Base-by-base conservation (phyloP, 2,113 vertebrate genomes). In the Gallinago paraguaiae region DNA sequence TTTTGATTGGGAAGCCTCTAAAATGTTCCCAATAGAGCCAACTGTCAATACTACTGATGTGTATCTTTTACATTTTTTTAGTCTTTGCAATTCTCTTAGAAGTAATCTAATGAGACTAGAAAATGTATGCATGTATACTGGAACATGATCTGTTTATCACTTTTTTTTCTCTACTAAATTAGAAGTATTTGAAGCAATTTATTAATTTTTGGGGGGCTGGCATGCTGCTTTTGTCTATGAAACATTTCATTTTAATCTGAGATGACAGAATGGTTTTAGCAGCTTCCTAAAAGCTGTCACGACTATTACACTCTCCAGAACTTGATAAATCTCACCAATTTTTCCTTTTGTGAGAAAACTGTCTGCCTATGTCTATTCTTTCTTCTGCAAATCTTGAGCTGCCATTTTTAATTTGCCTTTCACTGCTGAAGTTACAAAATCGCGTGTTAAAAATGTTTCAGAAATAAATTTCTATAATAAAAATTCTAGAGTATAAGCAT, bases 241-340 rank as follows among this genome's bases (percentile, higher is more conserved):
- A 93, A 88, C 17, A 74, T 54, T 80, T 69, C 2, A 45, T 86
- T 93, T 88, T 63, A 69, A 72, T 31, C 9, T 74, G 37, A 67
- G n/a, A 83, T 70, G 68, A 37, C 24, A 77, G 28, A 75, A 71
- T 74, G 54, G n/a, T 65, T 65, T 88, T 54, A 93, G 18, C n/a
- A 88, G 37, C 50, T 94, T 65, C 71, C 79, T 82, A 39, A 86
- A 92, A 93, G 12, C 25, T 75, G 74, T 60, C 60, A 51, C 43
- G 84, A 53, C 28, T 37, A 11, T 74, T 88, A 67, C 2, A 19
- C 18, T 68, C 0, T 2, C 16, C 27, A 80, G 27, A 59, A 88
- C 60, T 54, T 1, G 4, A 85, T 67, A 83, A 70, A 80, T 68
- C 25, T 41, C 41, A 63, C n/a, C 1, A 7, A 4, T 51, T 70